phyloP scores from a whole-genome alignment of 1,140 invertebrate genomes.

The Oryctes rhinoceros region DNA sequence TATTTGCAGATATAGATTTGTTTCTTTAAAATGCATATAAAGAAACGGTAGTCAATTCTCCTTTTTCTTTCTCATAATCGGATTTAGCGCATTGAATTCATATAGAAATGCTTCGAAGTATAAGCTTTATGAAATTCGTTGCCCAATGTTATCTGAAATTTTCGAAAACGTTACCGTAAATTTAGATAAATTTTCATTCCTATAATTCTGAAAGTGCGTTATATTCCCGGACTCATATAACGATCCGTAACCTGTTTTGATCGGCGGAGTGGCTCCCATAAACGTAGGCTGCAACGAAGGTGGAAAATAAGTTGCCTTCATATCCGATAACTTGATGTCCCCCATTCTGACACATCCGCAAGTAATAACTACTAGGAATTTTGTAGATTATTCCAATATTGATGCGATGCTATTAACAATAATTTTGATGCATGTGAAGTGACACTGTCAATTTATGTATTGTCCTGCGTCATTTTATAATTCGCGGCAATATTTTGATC shows the following conservation, averaged over 20 bases:
- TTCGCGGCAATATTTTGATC: neutral
- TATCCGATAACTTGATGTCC: slow-evolving; percentile 45
- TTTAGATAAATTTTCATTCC: slow-evolving; percentile 58
- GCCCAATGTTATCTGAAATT: too few species aligned
- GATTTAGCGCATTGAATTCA: too few species aligned
- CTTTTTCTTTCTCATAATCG: too few species aligned
- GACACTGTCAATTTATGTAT: slow-evolving; percentile 42
- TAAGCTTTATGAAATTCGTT: too few species aligned
- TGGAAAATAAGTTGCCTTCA: slow-evolving; percentile 53
- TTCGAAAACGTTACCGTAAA: slow-evolving; percentile 51
- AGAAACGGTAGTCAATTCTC: too few species aligned
- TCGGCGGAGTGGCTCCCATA: slow-evolving; percentile 55
- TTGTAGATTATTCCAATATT: neutral
- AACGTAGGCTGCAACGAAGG: slow-evolving; percentile 51
- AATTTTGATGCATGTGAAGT: slow-evolving; percentile 30
- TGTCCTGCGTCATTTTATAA: neutral
- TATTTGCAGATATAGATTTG: too few species aligned
- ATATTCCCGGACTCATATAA: slow-evolving; percentile 47
- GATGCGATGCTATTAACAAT: neutral
- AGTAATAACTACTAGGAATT: slow-evolving; percentile 8
- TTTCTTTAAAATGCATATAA: too few species aligned
- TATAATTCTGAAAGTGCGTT: slow-evolving; percentile 59
- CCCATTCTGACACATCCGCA: slow-evolving; percentile 40
- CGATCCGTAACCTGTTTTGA: slow-evolving; percentile 48
- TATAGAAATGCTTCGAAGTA: too few species aligned